phyloP scores from a whole-genome alignment of 2,797 vertebrate genomes.

The Brotogeris chrysoptera region DNA sequence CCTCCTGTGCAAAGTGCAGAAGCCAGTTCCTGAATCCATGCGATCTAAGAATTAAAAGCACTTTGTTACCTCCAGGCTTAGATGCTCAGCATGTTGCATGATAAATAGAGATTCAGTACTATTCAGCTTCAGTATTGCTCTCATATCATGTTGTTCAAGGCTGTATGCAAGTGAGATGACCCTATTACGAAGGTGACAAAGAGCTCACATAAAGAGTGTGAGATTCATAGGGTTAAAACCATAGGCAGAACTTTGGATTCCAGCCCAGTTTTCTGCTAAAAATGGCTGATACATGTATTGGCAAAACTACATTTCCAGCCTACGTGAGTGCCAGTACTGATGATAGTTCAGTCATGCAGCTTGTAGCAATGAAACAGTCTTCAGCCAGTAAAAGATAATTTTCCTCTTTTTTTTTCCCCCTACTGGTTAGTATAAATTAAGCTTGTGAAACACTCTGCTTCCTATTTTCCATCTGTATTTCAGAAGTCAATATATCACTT shows the following conservation, averaged over 20 bases:
- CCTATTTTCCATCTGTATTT: background rate
- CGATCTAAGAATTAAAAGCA: background rate
- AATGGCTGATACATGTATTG: background rate
- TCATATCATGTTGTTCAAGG: background rate
- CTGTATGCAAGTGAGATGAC: background rate
- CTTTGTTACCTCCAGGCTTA: background rate
- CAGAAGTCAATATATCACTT: background rate
- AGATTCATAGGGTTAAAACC: constrained; percentile 5
- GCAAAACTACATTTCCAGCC: constrained; percentile 1
- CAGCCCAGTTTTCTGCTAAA: background rate
- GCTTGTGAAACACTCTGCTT: background rate
- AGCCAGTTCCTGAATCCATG: background rate
- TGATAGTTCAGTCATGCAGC: background rate
- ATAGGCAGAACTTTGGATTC: constrained; percentile 1
- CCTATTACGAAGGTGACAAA: background rate
- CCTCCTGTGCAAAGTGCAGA: background rate
- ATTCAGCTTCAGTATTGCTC: background rate
- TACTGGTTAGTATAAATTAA: background rate
- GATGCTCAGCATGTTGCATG: background rate
- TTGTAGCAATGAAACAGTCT: background rate
- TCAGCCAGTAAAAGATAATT: background rate
- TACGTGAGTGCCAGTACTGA: background rate
- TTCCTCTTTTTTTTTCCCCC: background rate
- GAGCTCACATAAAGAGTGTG: background rate
- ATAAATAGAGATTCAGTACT: background rate